Base-by-base conservation (phyloP, 2,797 vertebrate species). In the Lithobates sylvaticus region DNA sequence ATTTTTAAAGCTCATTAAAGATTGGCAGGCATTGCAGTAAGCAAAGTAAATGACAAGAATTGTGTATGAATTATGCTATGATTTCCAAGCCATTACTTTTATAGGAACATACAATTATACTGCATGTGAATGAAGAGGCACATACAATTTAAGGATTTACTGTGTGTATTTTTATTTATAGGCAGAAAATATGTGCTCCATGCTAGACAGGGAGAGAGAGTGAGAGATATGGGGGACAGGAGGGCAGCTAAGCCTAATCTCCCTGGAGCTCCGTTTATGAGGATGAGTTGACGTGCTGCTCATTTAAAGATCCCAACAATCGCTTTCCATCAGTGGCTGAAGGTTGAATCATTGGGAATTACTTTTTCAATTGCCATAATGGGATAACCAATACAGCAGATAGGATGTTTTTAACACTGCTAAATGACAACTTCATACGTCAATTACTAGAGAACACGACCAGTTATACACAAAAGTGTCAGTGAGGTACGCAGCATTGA, bases 1-100 rank as follows among this genome's bases (percentile, higher is more conserved):
- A 89, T 90, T 90, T 86, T 91, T 91, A 87, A 76, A 84, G 73
- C 86, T 86, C 86, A 89, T 91, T 88, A 88, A 84, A 78, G 75
- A 87, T 73, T 72, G 68, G 36, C 74, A 78, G 80, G 36, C 50
- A 27, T 27, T 83, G 58, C 27, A 68, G 39, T 27, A 70, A 74
- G 54, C 69, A 77, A 47, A 44, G 18, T 76, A 70, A 71, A 69
- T 70, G 85, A 72, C 85, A 78, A 39, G 68, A 72, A 73, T 83
- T 54, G 39, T 78, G 32, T 50, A 74, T 67, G 54, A 68, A 58
- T 73, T 71, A 87, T 78, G 29, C 39, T 54, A 27, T 54, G 50
- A 73, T 78, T 86, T 83, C 50, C 18, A 71, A 82, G 67, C 61
- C 54, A 83, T 83, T 87, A 50, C 80, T 65, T 65, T 83, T 73